Evolutionary conservation across 2,888 invertebrate genomes (phyloP), one percentile per base, ranked within the genome.

Genomic region (Macaria notata): DNA sequence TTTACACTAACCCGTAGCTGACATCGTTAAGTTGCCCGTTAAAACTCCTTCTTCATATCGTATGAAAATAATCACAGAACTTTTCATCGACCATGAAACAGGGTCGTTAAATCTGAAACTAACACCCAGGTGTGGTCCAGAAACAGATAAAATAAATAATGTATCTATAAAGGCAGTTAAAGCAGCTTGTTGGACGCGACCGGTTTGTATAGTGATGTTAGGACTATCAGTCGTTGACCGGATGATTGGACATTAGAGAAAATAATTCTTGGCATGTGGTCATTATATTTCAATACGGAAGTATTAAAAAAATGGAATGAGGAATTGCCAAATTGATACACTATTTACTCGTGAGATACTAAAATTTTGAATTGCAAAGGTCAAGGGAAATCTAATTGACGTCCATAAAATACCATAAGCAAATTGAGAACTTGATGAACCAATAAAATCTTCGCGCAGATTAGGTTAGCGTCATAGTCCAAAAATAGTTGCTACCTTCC

Each of bases 41-140:
- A 53, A 49, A 45, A 41, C 75, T 71, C 79, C 77, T 80, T 81
- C 74, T 79, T 68, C 71, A 65, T 69, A 68, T 66, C 54, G 70
- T 72, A 68, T 71, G 61, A 77, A 80, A 78, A 84, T 84, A 80
- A 81, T 82, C 69, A 73, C 64, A 78, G 81, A 81, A 75, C 76
- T 72, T 79, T 81, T 81, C 79, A 84, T 79, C 71, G 75, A 66
- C 69, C 73, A 74, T 73, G 72, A 75, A 71, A 69, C 62, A 53
- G 50, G 33, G 51, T 65, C 65, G 65, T 67, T 65, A 68, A 64
- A 56, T 49, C 31, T 44, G 9, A 63, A 65, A 65, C 64, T 48
- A 62, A 61, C 49, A 48, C 52, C 48, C 42, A 64, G 65, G 68
- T 66, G 66, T 64, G 62, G 66, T 64, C 57, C 52, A 52, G 54